These are phyloP conservation scores for Lepisosteus osseus DNA, from an alignment of 2,113 vertebrate species.

Conservation along the genomic window DNA sequence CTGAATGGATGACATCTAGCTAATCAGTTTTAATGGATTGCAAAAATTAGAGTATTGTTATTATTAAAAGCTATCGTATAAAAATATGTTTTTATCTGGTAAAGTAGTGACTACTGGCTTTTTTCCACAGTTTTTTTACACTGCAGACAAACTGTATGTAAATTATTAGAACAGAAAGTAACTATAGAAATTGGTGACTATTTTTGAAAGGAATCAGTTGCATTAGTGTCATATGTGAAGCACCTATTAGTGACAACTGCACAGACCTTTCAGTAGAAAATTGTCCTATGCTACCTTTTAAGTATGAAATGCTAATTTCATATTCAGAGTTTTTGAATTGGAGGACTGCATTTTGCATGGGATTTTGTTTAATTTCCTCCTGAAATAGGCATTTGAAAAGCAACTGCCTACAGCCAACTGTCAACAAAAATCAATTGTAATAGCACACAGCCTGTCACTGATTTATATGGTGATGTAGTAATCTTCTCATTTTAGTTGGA, in stretches of 20 bases:
- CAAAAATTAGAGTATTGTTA: conserved; percentile 61
- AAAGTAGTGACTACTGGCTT: background rate
- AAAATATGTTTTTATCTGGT: conserved; percentile 22
- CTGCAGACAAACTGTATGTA: conserved; percentile 61
- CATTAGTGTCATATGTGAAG: conserved; percentile 87
- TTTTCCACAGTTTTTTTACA: conserved; percentile 35
- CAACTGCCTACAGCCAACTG: conserved; percentile 81
- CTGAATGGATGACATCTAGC: conserved; percentile 50
- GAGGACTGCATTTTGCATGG: conserved; percentile 77
- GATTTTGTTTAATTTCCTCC: conserved; percentile 84
- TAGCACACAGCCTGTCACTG: conserved; percentile 77
- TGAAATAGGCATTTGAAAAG: conserved; percentile 75
- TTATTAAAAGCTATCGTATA: conserved; percentile 42
- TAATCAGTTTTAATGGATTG: conserved; percentile 69
- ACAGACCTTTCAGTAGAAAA: conserved; percentile 91
- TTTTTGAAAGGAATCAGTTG: conserved; percentile 75
- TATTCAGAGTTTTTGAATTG: conserved; percentile 79
- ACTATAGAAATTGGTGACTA: conserved; percentile 66
- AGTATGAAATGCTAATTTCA: conserved; percentile 94
- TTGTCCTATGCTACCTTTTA: conserved; percentile 91
- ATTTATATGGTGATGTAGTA: conserved; percentile 79
- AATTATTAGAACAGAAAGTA: conserved; percentile 64
- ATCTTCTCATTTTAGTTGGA: conserved; percentile 79
- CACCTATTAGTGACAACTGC: conserved; percentile 87
- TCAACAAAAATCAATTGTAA: conserved; percentile 83